phyloP scores from a whole-genome alignment of 2,888 invertebrate genomes.

The Altica lythri region DNA sequence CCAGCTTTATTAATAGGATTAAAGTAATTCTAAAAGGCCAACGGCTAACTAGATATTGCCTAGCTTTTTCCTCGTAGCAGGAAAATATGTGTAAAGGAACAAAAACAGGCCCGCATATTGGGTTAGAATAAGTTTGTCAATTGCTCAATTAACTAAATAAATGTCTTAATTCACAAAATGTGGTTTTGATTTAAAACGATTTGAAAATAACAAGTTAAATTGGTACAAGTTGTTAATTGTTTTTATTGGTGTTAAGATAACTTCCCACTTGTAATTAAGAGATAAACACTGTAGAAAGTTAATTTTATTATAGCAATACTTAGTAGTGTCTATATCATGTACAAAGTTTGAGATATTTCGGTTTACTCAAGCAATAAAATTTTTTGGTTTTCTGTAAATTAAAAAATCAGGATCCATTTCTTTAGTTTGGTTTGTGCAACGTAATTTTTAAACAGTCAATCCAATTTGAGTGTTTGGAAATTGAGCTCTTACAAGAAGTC shows the following conservation, averaged over 20 bases:
- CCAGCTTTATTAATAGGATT: slow-evolving; percentile 23
- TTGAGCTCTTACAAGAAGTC: no score
- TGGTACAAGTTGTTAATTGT: neutral
- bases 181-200: slow-evolving; percentile 5
- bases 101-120: slow-evolving; percentile 14
- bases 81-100: slow-evolving; percentile 10
- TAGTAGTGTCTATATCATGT: no score
- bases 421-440: no score
- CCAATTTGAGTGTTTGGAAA: no score
- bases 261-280: no score
- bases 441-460: no score
- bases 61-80: slow-evolving; percentile 3
- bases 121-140: neutral
- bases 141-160: slow-evolving; percentile 6
- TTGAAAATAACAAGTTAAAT: neutral
- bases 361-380: no score
- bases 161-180: slow-evolving; percentile 7
- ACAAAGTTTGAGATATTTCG: no score
- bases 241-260: neutral
- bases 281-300: no score
- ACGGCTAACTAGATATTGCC: slow-evolving; percentile 7
- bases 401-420: no score
- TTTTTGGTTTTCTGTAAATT: no score
- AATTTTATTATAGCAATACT: no score
- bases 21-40: slow-evolving; percentile 19